Evolutionary conservation across 2,888 invertebrate genomes (phyloP).

Genomic region (Andricus curvator): DNA sequence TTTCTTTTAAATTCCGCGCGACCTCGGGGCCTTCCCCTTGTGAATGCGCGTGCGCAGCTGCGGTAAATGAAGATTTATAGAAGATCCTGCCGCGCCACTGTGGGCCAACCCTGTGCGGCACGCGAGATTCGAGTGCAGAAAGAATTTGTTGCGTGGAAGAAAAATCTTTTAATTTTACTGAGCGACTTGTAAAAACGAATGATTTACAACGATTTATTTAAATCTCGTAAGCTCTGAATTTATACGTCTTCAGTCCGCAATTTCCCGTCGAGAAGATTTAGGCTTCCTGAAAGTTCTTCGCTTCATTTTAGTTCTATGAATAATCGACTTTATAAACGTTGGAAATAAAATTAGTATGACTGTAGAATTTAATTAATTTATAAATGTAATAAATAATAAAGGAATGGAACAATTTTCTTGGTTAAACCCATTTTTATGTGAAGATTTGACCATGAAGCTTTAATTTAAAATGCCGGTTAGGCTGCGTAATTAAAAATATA

Average conservation of each 20-base stretch:
- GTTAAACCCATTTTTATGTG: neutral
- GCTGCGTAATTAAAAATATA: neutral
- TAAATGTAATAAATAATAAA: neutral
- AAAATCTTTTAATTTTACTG: constrained; percentile 31
- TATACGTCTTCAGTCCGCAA: constrained; percentile 20
- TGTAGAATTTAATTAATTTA: neutral
- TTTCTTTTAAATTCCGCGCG: constrained; percentile 64
- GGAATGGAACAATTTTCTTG: neutral
- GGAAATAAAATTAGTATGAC: neutral
- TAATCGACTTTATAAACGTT: constrained; percentile 21
- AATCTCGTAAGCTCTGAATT: constrained; percentile 39
- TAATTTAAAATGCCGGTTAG: neutral
- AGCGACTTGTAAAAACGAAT: constrained; percentile 33
- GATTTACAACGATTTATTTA: constrained; percentile 35
- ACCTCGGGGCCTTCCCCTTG: constrained; percentile 52
- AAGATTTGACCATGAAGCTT: neutral
- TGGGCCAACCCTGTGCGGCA: constrained; percentile 46
- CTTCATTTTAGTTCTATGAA: neutral
- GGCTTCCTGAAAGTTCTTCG: constrained; percentile 3
- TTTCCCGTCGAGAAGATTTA: constrained; percentile 15
- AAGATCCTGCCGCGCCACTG: constrained; percentile 64
- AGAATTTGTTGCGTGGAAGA: constrained; percentile 16
- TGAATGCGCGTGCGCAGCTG: constrained; percentile 48
- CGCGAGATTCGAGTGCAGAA: constrained; percentile 38
- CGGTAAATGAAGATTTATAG: constrained; percentile 73